Evolutionary conservation across 1,140 invertebrate species (phyloP).

Genomic region (Magallana gigas): DNA sequence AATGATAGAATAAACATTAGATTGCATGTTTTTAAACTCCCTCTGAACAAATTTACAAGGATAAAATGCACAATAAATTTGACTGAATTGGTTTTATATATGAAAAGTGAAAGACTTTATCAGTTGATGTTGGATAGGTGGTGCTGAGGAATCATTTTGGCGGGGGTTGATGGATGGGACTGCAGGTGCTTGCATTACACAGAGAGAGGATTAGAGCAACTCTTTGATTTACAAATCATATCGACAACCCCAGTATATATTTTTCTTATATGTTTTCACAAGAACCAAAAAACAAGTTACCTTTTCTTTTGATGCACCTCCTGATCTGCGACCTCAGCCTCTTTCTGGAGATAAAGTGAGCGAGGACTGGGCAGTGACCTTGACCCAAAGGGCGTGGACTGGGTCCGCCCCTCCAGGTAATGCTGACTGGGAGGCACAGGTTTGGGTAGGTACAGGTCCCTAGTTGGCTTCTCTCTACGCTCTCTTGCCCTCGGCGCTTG

Average conservation of each 20-base stretch:
- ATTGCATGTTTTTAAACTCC: not conserved
- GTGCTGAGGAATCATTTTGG: too few species aligned
- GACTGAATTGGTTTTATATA: too few species aligned
- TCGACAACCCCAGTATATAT: not conserved
- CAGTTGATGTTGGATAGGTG: too few species aligned
- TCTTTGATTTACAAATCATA: not conserved
- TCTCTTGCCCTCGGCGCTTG: not conserved
- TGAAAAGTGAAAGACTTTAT: too few species aligned
- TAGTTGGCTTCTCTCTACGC: not conserved
- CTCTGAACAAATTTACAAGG: too few species aligned
- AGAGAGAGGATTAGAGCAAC: not conserved
- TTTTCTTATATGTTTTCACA: not conserved
- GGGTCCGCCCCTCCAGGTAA: slow-evolving; percentile 60
- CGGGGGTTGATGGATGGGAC: not conserved
- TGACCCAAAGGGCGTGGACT: slow-evolving; percentile 43
- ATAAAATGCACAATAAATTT: too few species aligned
- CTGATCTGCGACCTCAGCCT: not conserved
- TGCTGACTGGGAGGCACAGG: slow-evolving; percentile 63
- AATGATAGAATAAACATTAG: not conserved
- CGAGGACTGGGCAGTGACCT: slow-evolving; percentile 57
- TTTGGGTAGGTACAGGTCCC: slow-evolving; percentile 58
- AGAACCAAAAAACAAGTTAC: not conserved
- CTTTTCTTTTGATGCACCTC: slow-evolving; percentile 17
- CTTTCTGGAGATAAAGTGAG: slow-evolving; percentile 34
- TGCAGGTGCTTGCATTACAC: not conserved